Evolutionary conservation across 2,888 invertebrate species (phyloP).

Genomic region (Amphipyra tragopoginis): DNA sequence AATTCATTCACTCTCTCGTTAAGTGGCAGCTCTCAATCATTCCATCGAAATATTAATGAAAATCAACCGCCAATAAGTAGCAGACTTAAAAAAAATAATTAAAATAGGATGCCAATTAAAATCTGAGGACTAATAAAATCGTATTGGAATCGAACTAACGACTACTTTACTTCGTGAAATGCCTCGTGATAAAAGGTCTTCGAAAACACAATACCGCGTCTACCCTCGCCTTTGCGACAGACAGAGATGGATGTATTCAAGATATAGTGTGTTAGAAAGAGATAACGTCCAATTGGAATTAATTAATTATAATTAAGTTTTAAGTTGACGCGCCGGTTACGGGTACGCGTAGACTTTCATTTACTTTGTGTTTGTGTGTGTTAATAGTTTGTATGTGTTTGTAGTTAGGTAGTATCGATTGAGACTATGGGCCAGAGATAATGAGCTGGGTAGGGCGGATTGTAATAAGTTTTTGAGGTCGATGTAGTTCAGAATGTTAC

Average conservation of each 20-base stretch:
- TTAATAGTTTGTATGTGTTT: slow-evolving; percentile 74
- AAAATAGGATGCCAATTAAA: slow-evolving; percentile 86
- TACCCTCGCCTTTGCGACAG: slow-evolving; percentile 79
- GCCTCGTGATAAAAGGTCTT: slow-evolving; percentile 88
- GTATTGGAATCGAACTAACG: slow-evolving; percentile 86
- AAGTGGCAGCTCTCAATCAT: slow-evolving; percentile 42
- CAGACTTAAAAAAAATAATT: slow-evolving; percentile 59
- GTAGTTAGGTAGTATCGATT: slow-evolving; percentile 84
- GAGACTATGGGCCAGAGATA: slow-evolving; percentile 87
- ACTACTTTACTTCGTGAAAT: slow-evolving; percentile 85
- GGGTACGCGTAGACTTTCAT: slow-evolving; percentile 86
- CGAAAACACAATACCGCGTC: slow-evolving; percentile 88
- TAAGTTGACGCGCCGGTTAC: slow-evolving; percentile 92
- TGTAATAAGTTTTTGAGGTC: slow-evolving; percentile 87
- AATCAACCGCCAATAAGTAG: slow-evolving; percentile 58
- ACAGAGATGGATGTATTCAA: slow-evolving; percentile 83
- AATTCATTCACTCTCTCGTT: slow-evolving; percentile 31
- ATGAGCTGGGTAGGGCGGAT: slow-evolving; percentile 85
- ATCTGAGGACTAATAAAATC: slow-evolving; percentile 86
- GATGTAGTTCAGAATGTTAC: slow-evolving; percentile 65
- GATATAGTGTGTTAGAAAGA: slow-evolving; percentile 80
- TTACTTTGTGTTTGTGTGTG: slow-evolving; percentile 81
- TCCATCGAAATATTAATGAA: slow-evolving; percentile 56
- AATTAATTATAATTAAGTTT: slow-evolving; percentile 96
- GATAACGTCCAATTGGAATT: slow-evolving; percentile 91